Evolutionary conservation across 1,140 invertebrate species (phyloP).

Genomic region (Trichonephila clavata): DNA sequence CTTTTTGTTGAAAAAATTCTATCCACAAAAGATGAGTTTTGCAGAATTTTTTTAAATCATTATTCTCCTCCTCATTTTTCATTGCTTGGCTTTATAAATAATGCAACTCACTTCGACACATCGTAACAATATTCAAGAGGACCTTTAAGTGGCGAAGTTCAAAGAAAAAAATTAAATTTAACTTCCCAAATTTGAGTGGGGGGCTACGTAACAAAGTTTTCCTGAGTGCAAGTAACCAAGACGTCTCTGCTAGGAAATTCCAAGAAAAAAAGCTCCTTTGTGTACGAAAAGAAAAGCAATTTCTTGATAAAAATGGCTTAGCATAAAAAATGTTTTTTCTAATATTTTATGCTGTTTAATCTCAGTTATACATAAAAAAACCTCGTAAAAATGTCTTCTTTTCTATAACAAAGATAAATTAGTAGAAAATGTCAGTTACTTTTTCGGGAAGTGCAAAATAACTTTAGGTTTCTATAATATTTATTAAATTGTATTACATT

Average conservation of each 20-base stretch:
- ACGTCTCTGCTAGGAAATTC: neutral
- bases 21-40: neutral
- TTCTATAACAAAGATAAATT: no score
- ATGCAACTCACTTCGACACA: neutral
- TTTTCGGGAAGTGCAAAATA: no score
- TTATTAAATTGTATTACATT: no score
- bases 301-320: neutral
- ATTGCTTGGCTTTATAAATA: neutral
- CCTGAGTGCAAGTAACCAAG: neutral
- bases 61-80: neutral
- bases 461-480: no score
- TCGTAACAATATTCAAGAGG: neutral
- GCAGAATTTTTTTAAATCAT: neutral
- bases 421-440: no score
- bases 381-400: neutral
- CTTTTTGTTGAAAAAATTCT: neutral
- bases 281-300: neutral
- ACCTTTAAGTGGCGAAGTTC: neutral
- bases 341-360: neutral
- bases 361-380: neutral
- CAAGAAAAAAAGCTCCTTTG: neutral
- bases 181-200: neutral
- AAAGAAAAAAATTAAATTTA: neutral
- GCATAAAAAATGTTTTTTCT: neutral
- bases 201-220: neutral